These are phyloP conservation scores for Eucriotettix oculatus DNA, from an alignment of 2,888 invertebrate genomes.

Conservation along the genomic window DNA sequence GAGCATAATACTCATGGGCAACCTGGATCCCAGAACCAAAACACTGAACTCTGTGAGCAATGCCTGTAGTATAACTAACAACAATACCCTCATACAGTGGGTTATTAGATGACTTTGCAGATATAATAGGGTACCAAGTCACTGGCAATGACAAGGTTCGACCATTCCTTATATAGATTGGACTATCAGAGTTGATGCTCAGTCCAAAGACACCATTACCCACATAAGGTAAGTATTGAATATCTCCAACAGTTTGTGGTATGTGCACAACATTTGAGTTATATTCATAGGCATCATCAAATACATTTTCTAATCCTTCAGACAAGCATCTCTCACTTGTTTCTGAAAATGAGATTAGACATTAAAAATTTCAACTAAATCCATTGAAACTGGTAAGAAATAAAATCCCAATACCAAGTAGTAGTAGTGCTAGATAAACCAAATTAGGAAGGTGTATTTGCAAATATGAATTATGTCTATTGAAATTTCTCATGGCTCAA, in stretches of 20 bases:
- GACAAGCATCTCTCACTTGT: conserved; percentile 45
- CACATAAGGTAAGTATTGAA: conserved; percentile 50
- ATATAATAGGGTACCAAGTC: conserved; percentile 47
- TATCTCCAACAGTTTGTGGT: conserved; percentile 33
- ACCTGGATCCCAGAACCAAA: conserved; percentile 42
- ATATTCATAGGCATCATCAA: conserved; percentile 41
- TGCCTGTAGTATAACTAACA: conserved; percentile 32
- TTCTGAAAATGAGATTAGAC: conserved; percentile 18
- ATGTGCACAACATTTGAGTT: conserved; percentile 50
- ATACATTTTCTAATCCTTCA: conserved; percentile 43
- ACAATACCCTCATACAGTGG: conserved; percentile 47
- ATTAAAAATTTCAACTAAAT: background rate
- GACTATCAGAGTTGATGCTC: conserved; percentile 41
- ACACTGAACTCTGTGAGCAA: conserved; percentile 43
- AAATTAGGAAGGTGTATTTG: too few relatives aligned
- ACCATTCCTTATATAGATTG: conserved; percentile 47
- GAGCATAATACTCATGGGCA: conserved; percentile 58
- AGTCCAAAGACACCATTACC: conserved; percentile 60
- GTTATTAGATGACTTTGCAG: conserved; percentile 31
- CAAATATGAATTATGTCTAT: too few relatives aligned
- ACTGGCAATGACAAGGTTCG: conserved; percentile 47
- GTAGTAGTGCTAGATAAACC: too few relatives aligned
- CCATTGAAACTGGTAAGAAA: background rate
- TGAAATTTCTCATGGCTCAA: too few relatives aligned
- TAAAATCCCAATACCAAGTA: too few relatives aligned